phyloP scores from a whole-genome alignment of 2,797 vertebrate genomes.

The Tolypeutes matacus region DNA sequence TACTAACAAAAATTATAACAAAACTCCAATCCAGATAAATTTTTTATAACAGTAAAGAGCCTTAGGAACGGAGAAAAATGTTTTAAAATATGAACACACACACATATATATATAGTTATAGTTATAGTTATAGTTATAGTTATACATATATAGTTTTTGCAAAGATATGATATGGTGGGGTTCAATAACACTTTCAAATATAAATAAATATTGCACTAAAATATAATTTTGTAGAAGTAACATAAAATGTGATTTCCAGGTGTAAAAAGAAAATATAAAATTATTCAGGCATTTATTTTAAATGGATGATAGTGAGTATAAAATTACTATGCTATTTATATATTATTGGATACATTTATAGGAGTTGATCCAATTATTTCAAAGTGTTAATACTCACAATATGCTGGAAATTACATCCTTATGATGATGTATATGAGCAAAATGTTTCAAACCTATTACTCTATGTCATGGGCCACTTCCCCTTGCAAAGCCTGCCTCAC shows the following conservation, averaged over 20 bases:
- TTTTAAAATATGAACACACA: too few relatives aligned
- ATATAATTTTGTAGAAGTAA: not conserved
- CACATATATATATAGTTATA: too few relatives aligned
- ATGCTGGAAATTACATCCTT: not conserved
- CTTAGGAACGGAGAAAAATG: not conserved
- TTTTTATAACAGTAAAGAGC: not conserved
- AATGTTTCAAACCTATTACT: not conserved
- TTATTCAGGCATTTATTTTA: not conserved
- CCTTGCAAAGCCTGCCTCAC: not conserved
- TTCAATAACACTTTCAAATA: slow-evolving; percentile 9
- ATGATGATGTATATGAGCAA: not conserved
- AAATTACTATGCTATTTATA: not conserved
- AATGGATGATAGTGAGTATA: not conserved
- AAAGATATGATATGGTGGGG: not conserved
- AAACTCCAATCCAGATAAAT: not conserved
- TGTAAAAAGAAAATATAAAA: not conserved
- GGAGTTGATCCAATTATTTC: not conserved
- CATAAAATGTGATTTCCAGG: not conserved
- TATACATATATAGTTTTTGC: not conserved
- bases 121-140: too few relatives aligned
- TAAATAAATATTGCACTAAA: not conserved
- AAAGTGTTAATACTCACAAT: not conserved
- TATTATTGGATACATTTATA: slow-evolving; percentile 23
- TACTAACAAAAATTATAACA: not conserved
- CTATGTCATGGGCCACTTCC: not conserved